Conservation (phyloP, 2,888 invertebrate species). For the Tridacna gigas region DNA sequence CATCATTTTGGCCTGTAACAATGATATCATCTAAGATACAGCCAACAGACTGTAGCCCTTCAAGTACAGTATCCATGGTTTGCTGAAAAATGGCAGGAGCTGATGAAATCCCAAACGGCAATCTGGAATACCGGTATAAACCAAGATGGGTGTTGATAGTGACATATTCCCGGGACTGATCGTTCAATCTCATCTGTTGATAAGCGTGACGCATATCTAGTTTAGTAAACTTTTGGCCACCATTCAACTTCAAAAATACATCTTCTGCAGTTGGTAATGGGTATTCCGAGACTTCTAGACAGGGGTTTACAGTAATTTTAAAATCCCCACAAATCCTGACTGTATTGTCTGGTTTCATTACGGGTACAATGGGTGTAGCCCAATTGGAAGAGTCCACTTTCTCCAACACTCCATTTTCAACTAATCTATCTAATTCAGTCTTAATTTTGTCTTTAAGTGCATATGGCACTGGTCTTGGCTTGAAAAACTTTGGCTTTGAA, state of each 20-base stretch:
- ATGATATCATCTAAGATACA: background rate
- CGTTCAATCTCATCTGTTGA: constrained; percentile 15
- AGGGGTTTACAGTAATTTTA: constrained; percentile 70
- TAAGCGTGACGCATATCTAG: constrained; percentile 66
- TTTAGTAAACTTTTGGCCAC: constrained; percentile 58
- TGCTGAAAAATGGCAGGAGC: background rate
- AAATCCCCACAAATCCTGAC: constrained; percentile 73
- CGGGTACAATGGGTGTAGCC: constrained; percentile 66
- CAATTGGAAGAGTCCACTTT: constrained; percentile 60
- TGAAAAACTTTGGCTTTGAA: constrained; percentile 47
- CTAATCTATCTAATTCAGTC: constrained; percentile 47
- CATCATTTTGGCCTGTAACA: background rate
- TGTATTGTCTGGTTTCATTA: constrained; percentile 62
- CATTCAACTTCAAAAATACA: constrained; percentile 63
- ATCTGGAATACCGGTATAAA: background rate
- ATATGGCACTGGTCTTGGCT: constrained; percentile 59
- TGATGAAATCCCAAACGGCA: background rate
- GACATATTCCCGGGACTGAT: background rate
- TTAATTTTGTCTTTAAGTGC: constrained; percentile 57
- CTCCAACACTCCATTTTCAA: constrained; percentile 44
- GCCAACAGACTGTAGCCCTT: background rate
- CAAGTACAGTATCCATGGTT: constrained; percentile 5
- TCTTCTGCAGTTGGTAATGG: constrained; percentile 58
- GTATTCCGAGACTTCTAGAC: constrained; percentile 74
- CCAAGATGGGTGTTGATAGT: too few relatives aligned